Conservation (phyloP, 2,888 invertebrate genomes). For the Drosophila subquinaria region DNA sequence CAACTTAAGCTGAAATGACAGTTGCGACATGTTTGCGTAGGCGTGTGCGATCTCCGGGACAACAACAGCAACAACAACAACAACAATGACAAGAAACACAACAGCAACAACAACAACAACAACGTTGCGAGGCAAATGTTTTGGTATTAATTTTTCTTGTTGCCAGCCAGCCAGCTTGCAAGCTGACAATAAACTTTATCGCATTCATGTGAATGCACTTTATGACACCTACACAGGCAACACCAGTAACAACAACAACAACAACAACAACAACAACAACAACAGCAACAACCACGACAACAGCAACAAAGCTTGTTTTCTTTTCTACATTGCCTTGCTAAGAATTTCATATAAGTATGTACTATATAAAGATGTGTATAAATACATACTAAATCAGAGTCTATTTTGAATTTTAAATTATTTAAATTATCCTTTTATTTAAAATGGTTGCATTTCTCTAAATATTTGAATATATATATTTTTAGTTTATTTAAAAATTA, state of each 20-base stretch:
- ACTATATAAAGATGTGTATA: background rate
- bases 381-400: background rate
- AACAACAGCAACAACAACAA: slow-evolving; percentile 44
- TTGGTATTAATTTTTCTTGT: slow-evolving; percentile 80
- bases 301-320: slow-evolving; percentile 43
- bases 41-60: slow-evolving; percentile 81
- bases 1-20: slow-evolving; percentile 85
- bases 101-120: slow-evolving; percentile 38
- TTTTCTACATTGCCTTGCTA: slow-evolving; percentile 3
- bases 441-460: too few relatives aligned
- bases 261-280: slow-evolving; percentile 13
- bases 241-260: slow-evolving; percentile 17
- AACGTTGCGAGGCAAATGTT: slow-evolving; percentile 65
- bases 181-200: slow-evolving; percentile 83
- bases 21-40: slow-evolving; percentile 84
- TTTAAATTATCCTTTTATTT: background rate
- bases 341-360: slow-evolving; percentile 6
- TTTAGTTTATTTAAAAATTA: background rate
- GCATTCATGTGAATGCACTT: slow-evolving; percentile 81
- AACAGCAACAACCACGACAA: slow-evolving; percentile 8
- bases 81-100: slow-evolving; percentile 43
- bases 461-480: too few relatives aligned
- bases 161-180: slow-evolving; percentile 51
- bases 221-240: slow-evolving; percentile 75
- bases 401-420: background rate